Percentiles rank a stretch among this genome's conserved stretches.
phyloP scores from a whole-genome alignment of 2,113 vertebrate genomes.

The Bos javanicus region DNA sequence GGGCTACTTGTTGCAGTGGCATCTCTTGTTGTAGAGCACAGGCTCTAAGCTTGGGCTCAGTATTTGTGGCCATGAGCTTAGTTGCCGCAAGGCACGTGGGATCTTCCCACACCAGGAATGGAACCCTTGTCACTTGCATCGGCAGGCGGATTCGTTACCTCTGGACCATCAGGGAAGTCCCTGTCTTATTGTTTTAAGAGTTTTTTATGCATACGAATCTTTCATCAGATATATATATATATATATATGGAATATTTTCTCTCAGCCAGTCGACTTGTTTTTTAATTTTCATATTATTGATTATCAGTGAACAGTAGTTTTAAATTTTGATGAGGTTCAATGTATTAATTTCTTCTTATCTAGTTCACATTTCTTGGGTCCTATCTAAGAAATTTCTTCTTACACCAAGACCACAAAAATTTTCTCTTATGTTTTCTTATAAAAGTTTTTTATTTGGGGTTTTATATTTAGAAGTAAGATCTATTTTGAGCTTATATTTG shows the following conservation, averaged over 20 bases:
- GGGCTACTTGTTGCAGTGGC: not conserved
- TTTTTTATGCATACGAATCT: not conserved
- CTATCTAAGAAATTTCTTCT: not conserved
- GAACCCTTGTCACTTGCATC: not conserved
- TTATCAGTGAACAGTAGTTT: not conserved
- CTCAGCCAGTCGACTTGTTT: not conserved
- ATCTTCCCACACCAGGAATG: not conserved
- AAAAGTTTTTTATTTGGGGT: not conserved
- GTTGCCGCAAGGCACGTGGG: not conserved
- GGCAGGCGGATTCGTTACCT: not conserved
- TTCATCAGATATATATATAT: not conserved
- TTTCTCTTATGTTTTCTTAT: not conserved
- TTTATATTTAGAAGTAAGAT: not conserved
- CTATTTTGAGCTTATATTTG: not conserved
- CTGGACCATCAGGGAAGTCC: not conserved
- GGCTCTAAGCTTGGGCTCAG: not conserved
- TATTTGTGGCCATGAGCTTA: not conserved
- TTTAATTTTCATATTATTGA: not conserved
- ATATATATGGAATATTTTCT: not conserved
- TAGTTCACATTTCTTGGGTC: not conserved
- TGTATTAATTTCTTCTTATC: not conserved
- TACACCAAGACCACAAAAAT: not conserved
- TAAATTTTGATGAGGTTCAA: not conserved
- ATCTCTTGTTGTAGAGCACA: not conserved
- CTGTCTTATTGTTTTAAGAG: not conserved